A percentile compares a stretch with the other conserved stretches of the same genome.
Evolutionary conservation across 2,888 invertebrate genomes (phyloP).

Genomic region (Busseola fusca): DNA sequence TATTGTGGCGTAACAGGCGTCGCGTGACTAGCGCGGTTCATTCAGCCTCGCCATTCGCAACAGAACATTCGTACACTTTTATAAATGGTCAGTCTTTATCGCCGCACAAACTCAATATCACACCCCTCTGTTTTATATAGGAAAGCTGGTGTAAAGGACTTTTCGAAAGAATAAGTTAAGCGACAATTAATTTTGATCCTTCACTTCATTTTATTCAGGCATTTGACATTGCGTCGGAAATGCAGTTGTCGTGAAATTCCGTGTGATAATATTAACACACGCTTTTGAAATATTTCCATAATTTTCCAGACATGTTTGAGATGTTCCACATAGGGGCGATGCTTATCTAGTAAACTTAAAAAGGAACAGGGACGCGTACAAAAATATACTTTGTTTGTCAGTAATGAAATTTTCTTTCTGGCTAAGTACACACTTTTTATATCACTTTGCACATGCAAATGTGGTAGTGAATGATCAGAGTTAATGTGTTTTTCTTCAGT

Average conservation of each 20-base stretch:
- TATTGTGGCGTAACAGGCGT: slow-evolving; percentile 79
- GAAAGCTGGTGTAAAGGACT: slow-evolving; percentile 6
- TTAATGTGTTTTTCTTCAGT: slow-evolving; percentile 42
- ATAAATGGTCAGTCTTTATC: slow-evolving; percentile 51
- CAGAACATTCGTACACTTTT: slow-evolving; percentile 43
- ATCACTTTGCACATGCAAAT: slow-evolving; percentile 55
- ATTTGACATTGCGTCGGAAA: slow-evolving; percentile 12
- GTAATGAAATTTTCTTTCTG: slow-evolving; percentile 26
- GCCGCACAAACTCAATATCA: slow-evolving; percentile 27
- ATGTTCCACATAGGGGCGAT: slow-evolving; percentile 17
- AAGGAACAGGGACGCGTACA: slow-evolving; percentile 11
- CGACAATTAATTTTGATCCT: not conserved
- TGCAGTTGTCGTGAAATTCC: slow-evolving; percentile 5
- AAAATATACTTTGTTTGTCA: slow-evolving; percentile 36
- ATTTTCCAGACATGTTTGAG: slow-evolving; percentile 3
- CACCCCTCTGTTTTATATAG: slow-evolving; percentile 6
- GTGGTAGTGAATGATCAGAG: slow-evolving; percentile 38
- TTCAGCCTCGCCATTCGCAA: slow-evolving; percentile 72
- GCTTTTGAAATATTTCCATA: slow-evolving; percentile 10
- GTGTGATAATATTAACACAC: slow-evolving; percentile 9
- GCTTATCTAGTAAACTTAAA: slow-evolving; percentile 18
- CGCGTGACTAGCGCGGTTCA: slow-evolving; percentile 82
- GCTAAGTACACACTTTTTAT: slow-evolving; percentile 38
- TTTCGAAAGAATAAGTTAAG: not conserved
- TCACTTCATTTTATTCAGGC: not conserved